Percentiles rank a stretch among this genome's conserved stretches.
These are phyloP conservation scores for Sorex araneus DNA, from an alignment of 2,113 vertebrate genomes.

Conservation along the genomic window DNA sequence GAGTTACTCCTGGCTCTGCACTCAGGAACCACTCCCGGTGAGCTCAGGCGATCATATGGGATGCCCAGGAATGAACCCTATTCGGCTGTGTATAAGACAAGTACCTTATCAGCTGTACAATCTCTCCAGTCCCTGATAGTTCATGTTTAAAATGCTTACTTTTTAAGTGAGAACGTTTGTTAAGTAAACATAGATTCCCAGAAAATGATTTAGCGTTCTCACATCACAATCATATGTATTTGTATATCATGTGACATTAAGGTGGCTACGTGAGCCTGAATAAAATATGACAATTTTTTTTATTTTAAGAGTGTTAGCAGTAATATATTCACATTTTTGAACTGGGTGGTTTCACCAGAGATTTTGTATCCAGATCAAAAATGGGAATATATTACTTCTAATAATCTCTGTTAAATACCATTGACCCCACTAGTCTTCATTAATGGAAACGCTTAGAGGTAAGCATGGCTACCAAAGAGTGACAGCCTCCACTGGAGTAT, in stretches of 20 bases:
- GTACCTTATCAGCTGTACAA: too few relatives aligned
- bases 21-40: too few relatives aligned
- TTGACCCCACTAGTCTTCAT: constrained; percentile 39
- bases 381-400: not conserved
- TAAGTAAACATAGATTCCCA: constrained; percentile 16
- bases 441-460: constrained; percentile 5
- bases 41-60: too few relatives aligned
- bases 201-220: constrained; percentile 18
- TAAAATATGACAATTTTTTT: too few relatives aligned
- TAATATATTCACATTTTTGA: too few relatives aligned
- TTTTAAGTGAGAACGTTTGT: not conserved
- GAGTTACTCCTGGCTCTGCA: too few relatives aligned
- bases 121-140: not conserved
- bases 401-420: constrained; percentile 28
- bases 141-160: constrained; percentile 14
- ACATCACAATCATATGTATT: not conserved
- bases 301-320: too few relatives aligned
- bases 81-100: too few relatives aligned
- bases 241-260: constrained; percentile 5
- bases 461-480: not conserved
- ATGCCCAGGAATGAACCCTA: too few relatives aligned
- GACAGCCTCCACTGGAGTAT: not conserved
- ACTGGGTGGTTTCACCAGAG: not conserved
- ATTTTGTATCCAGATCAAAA: constrained; percentile 5
- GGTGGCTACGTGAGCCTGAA: too few relatives aligned